These are phyloP conservation scores for Empis livida DNA, from an alignment of 2,888 invertebrate species.

Conservation along the genomic window DNA sequence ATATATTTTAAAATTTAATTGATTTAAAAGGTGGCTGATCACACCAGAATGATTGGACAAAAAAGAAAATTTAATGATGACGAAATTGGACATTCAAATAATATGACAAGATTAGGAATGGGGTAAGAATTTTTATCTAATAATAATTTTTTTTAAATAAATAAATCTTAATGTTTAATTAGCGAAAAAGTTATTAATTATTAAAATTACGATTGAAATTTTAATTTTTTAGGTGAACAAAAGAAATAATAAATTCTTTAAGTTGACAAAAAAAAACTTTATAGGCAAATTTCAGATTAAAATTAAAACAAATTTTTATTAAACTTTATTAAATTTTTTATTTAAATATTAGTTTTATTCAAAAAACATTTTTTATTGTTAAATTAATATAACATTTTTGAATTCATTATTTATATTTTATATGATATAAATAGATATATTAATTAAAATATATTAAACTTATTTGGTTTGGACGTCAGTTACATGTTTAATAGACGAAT, in stretches of 20 bases:
- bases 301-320: neutral
- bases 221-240: neutral
- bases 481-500: no score
- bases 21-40: neutral
- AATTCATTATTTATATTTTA: neutral
- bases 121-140: conserved; percentile 12
- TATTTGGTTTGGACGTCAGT: no score
- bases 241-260: neutral
- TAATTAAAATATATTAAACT: no score
- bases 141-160: neutral
- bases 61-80: conserved; percentile 13
- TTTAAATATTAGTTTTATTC: neutral
- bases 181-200: neutral
- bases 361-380: neutral
- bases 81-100: conserved; percentile 6
- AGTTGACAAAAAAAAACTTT: neutral
- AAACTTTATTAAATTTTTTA: neutral
- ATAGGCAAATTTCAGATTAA: neutral
- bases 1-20: no score
- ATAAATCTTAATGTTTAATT: neutral
- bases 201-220: neutral
- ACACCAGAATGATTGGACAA: conserved; percentile 3
- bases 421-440: no score
- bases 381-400: neutral
- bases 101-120: conserved; percentile 15